Evolutionary conservation across 92 coral and sea anemone species (phyloP), one percentile per base, ranked within the genome.

Genomic region (Metridium senile): DNA sequence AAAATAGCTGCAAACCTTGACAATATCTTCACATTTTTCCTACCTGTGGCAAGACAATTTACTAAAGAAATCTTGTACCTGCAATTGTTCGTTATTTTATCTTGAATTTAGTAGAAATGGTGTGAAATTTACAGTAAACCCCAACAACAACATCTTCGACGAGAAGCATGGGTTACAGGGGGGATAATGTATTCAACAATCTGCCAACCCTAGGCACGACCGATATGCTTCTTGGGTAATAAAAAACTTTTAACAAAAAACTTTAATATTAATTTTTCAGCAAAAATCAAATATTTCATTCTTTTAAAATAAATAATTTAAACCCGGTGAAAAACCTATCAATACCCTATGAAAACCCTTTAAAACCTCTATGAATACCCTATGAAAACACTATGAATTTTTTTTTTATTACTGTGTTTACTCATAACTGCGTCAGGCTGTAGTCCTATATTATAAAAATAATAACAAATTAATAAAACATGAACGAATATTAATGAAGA

Each of bases 41-140:
- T 76, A 76, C 81, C 81, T 76, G 66, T 64, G 30, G 73, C 7
- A 30, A 46, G 63, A 52, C 39, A 25, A 62, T 49, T 64, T 54
- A 76, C 62, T 52, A 26, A 76, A 64, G 63, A 52, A 72, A 58
- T 35, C 76, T 72, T 72, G 76, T 53, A 72, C 76, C 76, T 72
- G 39, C 52, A 27, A 29, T 28, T 53, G 66, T 29, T 22, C 54
- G 65, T n/a, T 72, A 72, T 19, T 53, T 72, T 72, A 43, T 72
- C 76, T 54, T 72, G 59, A 52, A 54, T 26, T 20, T 9, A 64
- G 76, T 23, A 6, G 18, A 72, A 72, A 53, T 19, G 22, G 63
- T 1, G 65, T 33, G 26, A 72, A 54, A 72, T 4, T 20, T 28
- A 33, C 31, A 51, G 46, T 6, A 28, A 8, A 26, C 52, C 6